Evolutionary conservation across 2,113 vertebrate genomes (phyloP).

Genomic region (Entomyzon cyanotis): DNA sequence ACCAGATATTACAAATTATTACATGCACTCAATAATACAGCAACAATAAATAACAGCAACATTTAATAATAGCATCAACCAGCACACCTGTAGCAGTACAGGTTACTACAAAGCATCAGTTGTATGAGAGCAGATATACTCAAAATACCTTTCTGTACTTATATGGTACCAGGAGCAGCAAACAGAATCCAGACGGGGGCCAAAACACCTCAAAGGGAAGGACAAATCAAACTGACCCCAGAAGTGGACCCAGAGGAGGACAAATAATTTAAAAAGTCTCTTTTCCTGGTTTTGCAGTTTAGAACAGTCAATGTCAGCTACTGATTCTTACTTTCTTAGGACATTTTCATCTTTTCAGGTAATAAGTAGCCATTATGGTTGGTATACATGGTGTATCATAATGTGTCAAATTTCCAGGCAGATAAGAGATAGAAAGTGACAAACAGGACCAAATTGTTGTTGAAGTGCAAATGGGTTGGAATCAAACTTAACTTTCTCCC

Average conservation of each 20-base stretch:
- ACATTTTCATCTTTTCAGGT: neutral
- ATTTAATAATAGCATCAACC: neutral
- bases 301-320: neutral
- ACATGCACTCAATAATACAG: neutral
- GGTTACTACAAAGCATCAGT: neutral
- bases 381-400: neutral
- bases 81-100: neutral
- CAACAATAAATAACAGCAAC: neutral
- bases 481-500: neutral
- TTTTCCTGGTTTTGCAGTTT: neutral
- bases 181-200: neutral
- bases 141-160: neutral
- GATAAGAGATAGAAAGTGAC: neutral
- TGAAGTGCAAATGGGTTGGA: neutral
- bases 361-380: fast-evolving
- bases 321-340: neutral
- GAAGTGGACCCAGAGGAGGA: neutral
- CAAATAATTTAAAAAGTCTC: neutral
- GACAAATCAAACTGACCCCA: neutral
- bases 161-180: neutral
- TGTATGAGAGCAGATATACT: neutral
- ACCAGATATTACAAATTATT: neutral
- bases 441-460: neutral
- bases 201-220: neutral
- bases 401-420: neutral